Percentiles rank a stretch among this genome's conserved stretches.
Conservation (phyloP, 2,113 vertebrate species). For the Vidua macroura region DNA sequence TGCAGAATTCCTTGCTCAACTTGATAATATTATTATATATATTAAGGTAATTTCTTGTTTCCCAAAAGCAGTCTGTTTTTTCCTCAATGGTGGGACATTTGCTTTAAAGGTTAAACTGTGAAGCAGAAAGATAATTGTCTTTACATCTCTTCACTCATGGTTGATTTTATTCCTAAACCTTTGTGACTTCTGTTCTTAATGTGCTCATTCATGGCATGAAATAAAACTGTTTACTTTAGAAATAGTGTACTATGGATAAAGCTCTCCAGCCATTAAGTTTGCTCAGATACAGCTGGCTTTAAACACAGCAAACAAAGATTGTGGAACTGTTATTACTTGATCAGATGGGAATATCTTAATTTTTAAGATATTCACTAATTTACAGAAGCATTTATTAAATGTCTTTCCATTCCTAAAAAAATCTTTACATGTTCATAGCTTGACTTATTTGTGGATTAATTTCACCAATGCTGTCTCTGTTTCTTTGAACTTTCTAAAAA, state of each 20-base stretch:
- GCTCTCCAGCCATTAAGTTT: background rate
- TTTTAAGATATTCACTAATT: background rate
- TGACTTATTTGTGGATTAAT: background rate
- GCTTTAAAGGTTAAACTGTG: background rate
- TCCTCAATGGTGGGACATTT: background rate
- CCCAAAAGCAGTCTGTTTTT: background rate
- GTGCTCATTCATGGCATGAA: background rate
- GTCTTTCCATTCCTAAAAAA: background rate
- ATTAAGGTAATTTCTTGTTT: background rate
- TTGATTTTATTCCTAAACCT: conserved; percentile 4
- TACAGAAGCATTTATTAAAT: background rate
- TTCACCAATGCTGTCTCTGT: background rate
- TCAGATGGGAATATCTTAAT: background rate
- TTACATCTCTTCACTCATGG: background rate
- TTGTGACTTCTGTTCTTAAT: background rate
- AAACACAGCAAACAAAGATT: background rate
- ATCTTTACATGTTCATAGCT: background rate
- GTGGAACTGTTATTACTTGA: background rate
- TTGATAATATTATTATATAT: background rate
- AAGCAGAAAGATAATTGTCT: conserved; percentile 11
- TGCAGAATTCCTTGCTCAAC: background rate
- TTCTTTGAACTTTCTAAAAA: background rate
- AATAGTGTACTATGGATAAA: background rate
- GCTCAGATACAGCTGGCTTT: background rate
- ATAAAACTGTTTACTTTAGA: background rate